Conservation (phyloP, 53 echinoderm and acorn worm species). For the Echinarachnius parma region DNA sequence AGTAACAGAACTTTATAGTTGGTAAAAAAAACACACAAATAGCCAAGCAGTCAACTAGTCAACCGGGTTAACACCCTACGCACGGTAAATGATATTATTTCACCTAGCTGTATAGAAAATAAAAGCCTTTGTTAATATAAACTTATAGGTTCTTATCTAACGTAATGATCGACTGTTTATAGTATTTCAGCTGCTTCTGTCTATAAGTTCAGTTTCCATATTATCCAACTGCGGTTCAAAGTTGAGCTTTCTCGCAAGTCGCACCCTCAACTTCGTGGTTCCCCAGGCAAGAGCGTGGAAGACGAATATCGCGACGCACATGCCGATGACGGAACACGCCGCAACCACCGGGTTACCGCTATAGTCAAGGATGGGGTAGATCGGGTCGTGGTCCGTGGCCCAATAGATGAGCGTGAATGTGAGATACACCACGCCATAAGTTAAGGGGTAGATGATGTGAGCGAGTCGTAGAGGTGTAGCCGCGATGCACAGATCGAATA, state of each 20-base stretch:
- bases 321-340: constrained; percentile 27
- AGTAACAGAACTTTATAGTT: too few species aligned
- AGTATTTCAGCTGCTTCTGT: too few species aligned
- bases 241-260: constrained; percentile 4
- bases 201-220: constrained; percentile 6
- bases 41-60: too few species aligned
- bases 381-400: constrained; percentile 34
- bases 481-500: constrained; percentile 51
- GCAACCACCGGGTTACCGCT: constrained; percentile 53
- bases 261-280: constrained; percentile 35
- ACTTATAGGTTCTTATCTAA: too few species aligned
- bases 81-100: too few species aligned
- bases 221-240: not conserved
- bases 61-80: too few species aligned
- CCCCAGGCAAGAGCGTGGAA: constrained; percentile 56
- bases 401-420: constrained; percentile 62
- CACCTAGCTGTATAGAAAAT: too few species aligned
- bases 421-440: constrained; percentile 46
- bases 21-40: too few species aligned
- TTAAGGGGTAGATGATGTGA: constrained; percentile 54
- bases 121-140: too few species aligned
- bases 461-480: constrained; percentile 57
- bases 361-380: constrained; percentile 63
- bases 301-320: constrained; percentile 26
- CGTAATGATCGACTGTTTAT: too few species aligned